These are phyloP conservation scores for Sebastiscus tertius DNA, from an alignment of 2,797 vertebrate species.

Conservation along the genomic window DNA sequence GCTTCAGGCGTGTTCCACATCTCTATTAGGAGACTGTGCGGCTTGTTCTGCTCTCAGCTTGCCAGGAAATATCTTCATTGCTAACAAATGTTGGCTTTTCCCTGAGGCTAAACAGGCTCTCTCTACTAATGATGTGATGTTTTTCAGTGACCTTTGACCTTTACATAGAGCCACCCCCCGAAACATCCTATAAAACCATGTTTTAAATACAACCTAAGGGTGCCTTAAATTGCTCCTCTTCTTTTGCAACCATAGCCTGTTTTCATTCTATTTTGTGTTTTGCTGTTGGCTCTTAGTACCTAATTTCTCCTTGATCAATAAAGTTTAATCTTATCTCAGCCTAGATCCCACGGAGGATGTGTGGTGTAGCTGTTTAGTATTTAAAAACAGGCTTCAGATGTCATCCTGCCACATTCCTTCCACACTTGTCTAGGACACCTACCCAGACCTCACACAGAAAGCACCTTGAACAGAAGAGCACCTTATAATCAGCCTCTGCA, in stretches of 20 bases:
- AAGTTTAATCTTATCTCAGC: not conserved
- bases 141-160: conserved; percentile 37
- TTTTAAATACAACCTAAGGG: not conserved
- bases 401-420: conserved; percentile 63
- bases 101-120: conserved; percentile 25
- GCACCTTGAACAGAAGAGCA: conserved; percentile 38
- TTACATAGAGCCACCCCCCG: not conserved
- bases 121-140: conserved; percentile 39
- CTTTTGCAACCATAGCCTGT: not conserved
- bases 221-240: not conserved
- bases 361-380: not conserved
- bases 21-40: not conserved
- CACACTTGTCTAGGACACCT: conserved; percentile 36
- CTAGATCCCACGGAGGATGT: not conserved
- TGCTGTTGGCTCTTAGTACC: not conserved
- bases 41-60: conserved; percentile 3
- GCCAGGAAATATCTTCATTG: conserved; percentile 51
- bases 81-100: conserved; percentile 27
- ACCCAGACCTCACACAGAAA: conserved; percentile 61
- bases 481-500: conserved; percentile 63
- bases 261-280: not conserved
- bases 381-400: conserved; percentile 36
- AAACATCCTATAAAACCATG: not conserved
- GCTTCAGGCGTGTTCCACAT: conserved; percentile 23
- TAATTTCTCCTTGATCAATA: not conserved